These are phyloP conservation scores for Polyodon spathula DNA, from an alignment of 2,113 vertebrate species.

Conservation along the genomic window DNA sequence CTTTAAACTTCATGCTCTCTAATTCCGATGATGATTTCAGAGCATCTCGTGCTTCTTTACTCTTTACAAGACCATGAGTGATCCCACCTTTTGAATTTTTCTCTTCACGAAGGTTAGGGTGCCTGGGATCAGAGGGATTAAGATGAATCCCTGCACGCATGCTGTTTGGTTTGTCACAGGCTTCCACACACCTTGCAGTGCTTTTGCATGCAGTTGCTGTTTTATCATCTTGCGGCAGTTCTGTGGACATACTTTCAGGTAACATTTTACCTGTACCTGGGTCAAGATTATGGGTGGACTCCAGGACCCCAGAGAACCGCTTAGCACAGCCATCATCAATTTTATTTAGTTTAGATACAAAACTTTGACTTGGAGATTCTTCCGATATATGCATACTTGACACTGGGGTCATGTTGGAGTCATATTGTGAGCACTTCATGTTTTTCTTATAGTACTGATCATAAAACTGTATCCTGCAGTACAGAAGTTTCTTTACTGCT, in stretches of 20 bases:
- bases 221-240: background rate
- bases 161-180: background rate
- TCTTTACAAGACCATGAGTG: background rate
- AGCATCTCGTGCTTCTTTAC: background rate
- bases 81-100: too few species aligned
- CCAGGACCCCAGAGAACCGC: too few species aligned
- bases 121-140: too few species aligned
- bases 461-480: conserved; percentile 24
- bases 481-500: conserved; percentile 25
- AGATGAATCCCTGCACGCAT: background rate
- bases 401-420: too few species aligned
- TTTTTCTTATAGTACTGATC: conserved; percentile 22
- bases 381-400: background rate
- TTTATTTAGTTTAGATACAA: too few species aligned
- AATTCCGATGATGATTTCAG: background rate
- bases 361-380: background rate
- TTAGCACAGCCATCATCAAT: background rate
- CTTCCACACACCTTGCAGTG: background rate
- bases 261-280: background rate
- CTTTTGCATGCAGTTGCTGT: background rate
- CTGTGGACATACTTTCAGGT: too few species aligned
- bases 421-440: conserved; percentile 13
- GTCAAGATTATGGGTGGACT: background rate
- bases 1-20: background rate
- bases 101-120: too few species aligned